Conservation (phyloP, 2,888 invertebrate genomes). For the Parascotia fuliginaria region DNA sequence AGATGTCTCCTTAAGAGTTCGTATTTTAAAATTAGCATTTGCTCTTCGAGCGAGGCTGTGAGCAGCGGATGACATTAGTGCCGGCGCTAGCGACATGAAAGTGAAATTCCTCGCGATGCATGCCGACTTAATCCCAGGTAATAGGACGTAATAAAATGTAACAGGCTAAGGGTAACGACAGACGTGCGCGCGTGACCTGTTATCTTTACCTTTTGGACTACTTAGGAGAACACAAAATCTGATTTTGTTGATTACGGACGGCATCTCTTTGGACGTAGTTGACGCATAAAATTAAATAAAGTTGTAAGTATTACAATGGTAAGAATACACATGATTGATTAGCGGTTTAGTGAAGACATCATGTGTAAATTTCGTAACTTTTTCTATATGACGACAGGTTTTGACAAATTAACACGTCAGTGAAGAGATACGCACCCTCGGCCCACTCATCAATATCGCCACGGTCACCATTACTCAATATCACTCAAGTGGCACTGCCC, state of each 20-base stretch:
- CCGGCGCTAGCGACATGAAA: constrained; percentile 64
- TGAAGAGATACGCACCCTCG: constrained; percentile 65
- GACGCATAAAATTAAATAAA: constrained; percentile 17
- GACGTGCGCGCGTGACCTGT: constrained; percentile 81
- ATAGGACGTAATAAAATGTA: constrained; percentile 82
- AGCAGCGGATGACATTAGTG: constrained; percentile 60
- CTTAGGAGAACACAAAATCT: constrained; percentile 64
- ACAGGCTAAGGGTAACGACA: constrained; percentile 78
- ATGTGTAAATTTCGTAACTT: constrained; percentile 60
- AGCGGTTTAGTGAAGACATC: constrained; percentile 28
- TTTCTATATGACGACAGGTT: constrained; percentile 72
- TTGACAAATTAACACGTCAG: constrained; percentile 80
- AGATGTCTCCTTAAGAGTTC: constrained; percentile 37
- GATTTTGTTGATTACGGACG: constrained; percentile 51
- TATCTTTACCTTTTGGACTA: constrained; percentile 68
- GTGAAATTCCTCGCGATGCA: constrained; percentile 72
- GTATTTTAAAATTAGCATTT: constrained; percentile 62
- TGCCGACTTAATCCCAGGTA: constrained; percentile 79
- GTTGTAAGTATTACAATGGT: constrained; percentile 8
- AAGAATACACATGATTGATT: constrained; percentile 29
- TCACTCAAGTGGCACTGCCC: constrained; percentile 81
- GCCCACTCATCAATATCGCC: constrained; percentile 75
- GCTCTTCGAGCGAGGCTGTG: constrained; percentile 44
- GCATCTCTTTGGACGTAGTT: constrained; percentile 23
- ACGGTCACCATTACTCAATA: constrained; percentile 80